phyloP scores from a whole-genome alignment of 2,113 vertebrate genomes.

The Sporophila hypoxantha region DNA sequence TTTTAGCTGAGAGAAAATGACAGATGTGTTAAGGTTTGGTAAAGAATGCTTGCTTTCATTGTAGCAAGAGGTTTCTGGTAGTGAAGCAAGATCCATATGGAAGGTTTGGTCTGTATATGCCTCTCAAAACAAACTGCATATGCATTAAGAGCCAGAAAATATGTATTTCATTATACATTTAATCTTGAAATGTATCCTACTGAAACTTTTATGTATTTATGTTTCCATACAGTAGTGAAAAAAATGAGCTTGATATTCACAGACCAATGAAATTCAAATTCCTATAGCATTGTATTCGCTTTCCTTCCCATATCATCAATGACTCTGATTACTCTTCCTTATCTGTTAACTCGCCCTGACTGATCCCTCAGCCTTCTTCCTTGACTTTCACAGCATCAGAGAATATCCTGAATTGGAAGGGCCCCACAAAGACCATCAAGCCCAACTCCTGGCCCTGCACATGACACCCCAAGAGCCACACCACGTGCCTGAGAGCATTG shows the following conservation, averaged over 20 bases:
- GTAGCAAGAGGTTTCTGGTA: background rate
- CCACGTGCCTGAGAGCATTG: accelerated
- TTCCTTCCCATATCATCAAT: background rate
- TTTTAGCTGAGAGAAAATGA: background rate
- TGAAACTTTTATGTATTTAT: background rate
- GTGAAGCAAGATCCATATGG: background rate
- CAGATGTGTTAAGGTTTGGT: background rate
- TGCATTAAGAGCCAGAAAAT: background rate
- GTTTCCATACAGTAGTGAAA: background rate
- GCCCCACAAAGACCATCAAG: accelerated
- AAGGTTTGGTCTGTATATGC: background rate
- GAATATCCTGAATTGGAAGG: background rate
- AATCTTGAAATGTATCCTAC: background rate
- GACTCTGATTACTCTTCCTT: background rate
- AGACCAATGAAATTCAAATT: background rate
- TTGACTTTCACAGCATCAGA: background rate
- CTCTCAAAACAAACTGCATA: background rate
- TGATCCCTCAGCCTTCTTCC: background rate
- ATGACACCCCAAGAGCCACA: background rate
- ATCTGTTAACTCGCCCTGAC: background rate
- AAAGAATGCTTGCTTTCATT: background rate
- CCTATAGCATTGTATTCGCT: background rate
- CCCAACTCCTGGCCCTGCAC: too few species aligned
- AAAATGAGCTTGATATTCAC: background rate
- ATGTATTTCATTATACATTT: background rate